Conservation (phyloP, 2,797 vertebrate species). For the Lagorchestes hirsutus region DNA sequence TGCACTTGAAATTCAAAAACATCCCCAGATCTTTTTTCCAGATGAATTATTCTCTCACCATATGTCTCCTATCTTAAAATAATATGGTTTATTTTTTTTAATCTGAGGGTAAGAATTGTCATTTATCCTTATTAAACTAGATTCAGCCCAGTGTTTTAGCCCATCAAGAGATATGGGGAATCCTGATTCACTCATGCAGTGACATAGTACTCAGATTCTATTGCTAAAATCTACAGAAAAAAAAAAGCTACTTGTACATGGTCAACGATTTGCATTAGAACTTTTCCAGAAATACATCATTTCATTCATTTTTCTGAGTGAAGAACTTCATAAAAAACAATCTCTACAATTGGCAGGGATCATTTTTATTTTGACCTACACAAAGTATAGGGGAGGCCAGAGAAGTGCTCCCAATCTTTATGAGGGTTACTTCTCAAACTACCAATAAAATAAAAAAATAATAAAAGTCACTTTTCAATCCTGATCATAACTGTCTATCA, state of each 20-base stretch:
- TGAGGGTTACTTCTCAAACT: background rate
- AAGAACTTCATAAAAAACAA: background rate
- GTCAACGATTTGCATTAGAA: background rate
- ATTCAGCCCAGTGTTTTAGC: background rate
- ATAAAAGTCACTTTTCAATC: background rate
- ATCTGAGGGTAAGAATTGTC: background rate
- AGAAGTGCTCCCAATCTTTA: background rate
- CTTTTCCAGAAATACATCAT: background rate
- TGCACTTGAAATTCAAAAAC: background rate
- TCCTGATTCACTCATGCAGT: background rate
- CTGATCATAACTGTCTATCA: constrained; percentile 1
- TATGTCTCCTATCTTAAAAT: background rate
- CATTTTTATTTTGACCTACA: background rate
- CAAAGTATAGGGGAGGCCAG: background rate
- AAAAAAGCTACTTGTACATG: background rate
- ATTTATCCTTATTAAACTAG: background rate
- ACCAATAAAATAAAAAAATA: background rate
- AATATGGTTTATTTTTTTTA: background rate
- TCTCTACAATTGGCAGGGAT: background rate
- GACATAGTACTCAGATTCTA: background rate
- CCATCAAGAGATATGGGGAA: background rate
- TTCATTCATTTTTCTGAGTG: background rate
- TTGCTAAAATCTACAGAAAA: background rate
- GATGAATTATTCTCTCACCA: background rate
- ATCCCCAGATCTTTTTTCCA: background rate